phyloP scores from a whole-genome alignment of 2,888 invertebrate genomes.

The Ophion obscuratus region DNA sequence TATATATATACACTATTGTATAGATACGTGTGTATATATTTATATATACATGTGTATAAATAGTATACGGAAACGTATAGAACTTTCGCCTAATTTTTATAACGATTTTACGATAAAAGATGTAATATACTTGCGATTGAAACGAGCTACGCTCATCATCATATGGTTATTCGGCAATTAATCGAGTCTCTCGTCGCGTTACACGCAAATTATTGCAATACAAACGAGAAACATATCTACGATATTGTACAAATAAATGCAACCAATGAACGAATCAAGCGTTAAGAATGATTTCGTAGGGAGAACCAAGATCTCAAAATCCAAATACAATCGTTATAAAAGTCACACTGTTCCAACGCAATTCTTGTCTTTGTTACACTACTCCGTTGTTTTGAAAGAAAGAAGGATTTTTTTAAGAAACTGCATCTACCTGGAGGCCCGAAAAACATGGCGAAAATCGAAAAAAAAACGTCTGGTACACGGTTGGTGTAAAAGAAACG shows the following conservation, averaged over 20 bases:
- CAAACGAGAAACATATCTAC: conserved; percentile 59
- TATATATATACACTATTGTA: background rate
- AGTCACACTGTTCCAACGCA: too few species aligned
- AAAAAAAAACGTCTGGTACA: too few species aligned
- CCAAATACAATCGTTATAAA: too few species aligned
- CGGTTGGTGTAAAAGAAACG: too few species aligned
- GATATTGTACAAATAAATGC: conserved; percentile 61
- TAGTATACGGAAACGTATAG: background rate
- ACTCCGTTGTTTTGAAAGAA: too few species aligned
- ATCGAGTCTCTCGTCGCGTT: conserved; percentile 1
- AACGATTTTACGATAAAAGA: conserved; percentile 41
- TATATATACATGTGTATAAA: conserved; percentile 27
- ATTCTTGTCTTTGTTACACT: too few species aligned
- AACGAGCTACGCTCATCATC: conserved; percentile 11
- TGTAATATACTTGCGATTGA: conserved; percentile 26
- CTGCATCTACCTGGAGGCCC: too few species aligned
- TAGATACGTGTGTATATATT: conserved; percentile 9
- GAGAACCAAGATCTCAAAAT: too few species aligned
- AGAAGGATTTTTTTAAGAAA: too few species aligned
- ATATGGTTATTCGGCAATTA: conserved; percentile 3
- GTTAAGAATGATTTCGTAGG: too few species aligned
- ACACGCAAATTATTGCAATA: conserved; percentile 16
- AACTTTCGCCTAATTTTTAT: conserved; percentile 51
- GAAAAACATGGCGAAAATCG: too few species aligned
- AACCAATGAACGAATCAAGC: conserved; percentile 47